phyloP scores from a whole-genome alignment of 2,113 vertebrate species.

The Nipponia nippon region DNA sequence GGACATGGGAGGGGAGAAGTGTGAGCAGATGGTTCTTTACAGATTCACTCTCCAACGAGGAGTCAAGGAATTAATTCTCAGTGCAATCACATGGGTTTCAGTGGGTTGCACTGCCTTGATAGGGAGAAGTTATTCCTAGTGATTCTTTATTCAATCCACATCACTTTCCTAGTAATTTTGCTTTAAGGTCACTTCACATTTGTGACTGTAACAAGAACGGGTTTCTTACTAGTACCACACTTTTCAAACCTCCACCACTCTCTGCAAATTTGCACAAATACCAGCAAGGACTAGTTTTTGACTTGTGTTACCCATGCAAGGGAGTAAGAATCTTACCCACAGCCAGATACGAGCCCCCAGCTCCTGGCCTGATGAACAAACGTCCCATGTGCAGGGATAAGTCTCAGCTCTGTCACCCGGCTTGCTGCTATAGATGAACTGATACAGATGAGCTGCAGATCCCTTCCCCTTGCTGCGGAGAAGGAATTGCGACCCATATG shows the following conservation, averaged over 20 bases:
- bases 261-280: neutral
- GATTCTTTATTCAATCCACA: neutral
- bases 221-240: neutral
- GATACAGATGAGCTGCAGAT: neutral
- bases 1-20: neutral
- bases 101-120: neutral
- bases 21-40: neutral
- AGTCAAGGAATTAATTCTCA: neutral
- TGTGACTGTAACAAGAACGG: neutral
- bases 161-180: neutral
- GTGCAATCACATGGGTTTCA: neutral
- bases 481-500: fast-evolving
- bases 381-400: neutral
- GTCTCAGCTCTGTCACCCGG: neutral
- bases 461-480: neutral
- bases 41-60: neutral
- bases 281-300: neutral
- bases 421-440: neutral
- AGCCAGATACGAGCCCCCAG: neutral
- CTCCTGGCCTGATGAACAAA: neutral
- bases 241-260: neutral
- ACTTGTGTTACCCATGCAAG: neutral
- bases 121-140: neutral
- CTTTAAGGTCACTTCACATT: neutral
- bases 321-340: neutral